Evolutionary conservation across 2,888 invertebrate genomes (phyloP).

Genomic region (Micoletzkya japonica): DNA sequence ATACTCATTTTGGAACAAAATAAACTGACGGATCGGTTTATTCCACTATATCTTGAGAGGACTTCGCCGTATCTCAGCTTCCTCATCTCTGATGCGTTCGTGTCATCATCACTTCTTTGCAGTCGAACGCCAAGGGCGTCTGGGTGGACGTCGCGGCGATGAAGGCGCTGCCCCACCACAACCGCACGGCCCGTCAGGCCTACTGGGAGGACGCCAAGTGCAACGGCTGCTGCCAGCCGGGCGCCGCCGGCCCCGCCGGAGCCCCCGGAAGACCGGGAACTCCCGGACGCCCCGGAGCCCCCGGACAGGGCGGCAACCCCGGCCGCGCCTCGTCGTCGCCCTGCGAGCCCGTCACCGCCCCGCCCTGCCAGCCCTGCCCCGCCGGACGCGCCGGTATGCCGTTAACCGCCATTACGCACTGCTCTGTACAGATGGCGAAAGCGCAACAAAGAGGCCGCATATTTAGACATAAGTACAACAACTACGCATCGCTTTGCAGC

Average conservation of each 20-base stretch:
- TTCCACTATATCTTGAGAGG: background rate
- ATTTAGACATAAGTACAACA: too few relatives aligned
- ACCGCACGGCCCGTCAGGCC: conserved; percentile 27
- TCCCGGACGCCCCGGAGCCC: conserved; percentile 21
- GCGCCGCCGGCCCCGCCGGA: conserved; percentile 15
- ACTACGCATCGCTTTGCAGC: too few relatives aligned
- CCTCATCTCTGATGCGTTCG: background rate
- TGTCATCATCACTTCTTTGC: background rate
- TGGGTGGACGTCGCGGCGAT: conserved; percentile 9
- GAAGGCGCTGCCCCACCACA: conserved; percentile 20
- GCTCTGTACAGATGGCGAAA: too few relatives aligned
- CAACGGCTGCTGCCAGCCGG: conserved; percentile 27
- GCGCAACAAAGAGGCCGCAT: too few relatives aligned
- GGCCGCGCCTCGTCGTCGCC: conserved; percentile 10
- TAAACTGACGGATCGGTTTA: background rate
- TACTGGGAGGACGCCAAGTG: conserved; percentile 26
- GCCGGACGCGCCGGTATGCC: conserved; percentile 10
- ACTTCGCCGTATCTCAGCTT: background rate
- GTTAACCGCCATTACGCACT: too few relatives aligned
- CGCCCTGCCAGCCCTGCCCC: conserved; percentile 23
- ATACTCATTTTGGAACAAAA: too few relatives aligned
- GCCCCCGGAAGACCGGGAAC: conserved; percentile 13
- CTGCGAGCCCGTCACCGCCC: conserved; percentile 24
- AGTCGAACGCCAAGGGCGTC: conserved; percentile 1
- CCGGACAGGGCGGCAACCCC: conserved; percentile 18